Evolutionary conservation across 2,888 invertebrate genomes (phyloP).

Genomic region (Aporophyla nigra): DNA sequence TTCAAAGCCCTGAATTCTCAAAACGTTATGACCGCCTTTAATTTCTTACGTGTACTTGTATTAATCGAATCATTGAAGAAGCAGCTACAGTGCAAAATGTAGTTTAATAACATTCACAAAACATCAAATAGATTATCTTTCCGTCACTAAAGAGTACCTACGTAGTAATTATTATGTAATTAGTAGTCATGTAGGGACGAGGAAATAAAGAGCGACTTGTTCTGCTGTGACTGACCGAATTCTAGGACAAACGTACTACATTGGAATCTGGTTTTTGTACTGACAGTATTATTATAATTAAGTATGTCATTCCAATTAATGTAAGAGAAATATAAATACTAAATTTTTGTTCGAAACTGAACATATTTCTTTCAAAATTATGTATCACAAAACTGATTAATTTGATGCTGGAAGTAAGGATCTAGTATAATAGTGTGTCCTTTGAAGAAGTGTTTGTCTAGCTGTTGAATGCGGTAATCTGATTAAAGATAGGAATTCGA

Average conservation of each 20-base stretch:
- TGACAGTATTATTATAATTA: neutral
- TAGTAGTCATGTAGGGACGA: neutral
- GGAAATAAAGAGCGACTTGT: conserved; percentile 15
- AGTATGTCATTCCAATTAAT: neutral
- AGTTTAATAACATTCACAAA: neutral
- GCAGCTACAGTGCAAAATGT: neutral
- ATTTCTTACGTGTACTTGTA: neutral
- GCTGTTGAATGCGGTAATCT: neutral
- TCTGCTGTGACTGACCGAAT: conserved; percentile 16
- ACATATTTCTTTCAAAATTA: neutral
- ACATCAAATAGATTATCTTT: neutral
- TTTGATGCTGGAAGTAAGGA: neutral
- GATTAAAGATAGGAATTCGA: neutral
- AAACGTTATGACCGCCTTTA: too few relatives aligned
- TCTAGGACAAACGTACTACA: neutral
- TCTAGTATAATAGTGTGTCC: neutral
- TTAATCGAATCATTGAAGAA: neutral
- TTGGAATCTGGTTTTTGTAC: neutral
- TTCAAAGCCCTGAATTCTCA: too few relatives aligned
- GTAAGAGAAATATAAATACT: neutral
- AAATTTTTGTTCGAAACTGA: neutral
- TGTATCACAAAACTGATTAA: neutral
- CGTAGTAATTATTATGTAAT: conserved; percentile 19
- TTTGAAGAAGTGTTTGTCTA: neutral
- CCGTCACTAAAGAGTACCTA: neutral